These are phyloP conservation scores for Bungarus multicinctus DNA, from an alignment of 2,113 vertebrate species.

Conservation along the genomic window DNA sequence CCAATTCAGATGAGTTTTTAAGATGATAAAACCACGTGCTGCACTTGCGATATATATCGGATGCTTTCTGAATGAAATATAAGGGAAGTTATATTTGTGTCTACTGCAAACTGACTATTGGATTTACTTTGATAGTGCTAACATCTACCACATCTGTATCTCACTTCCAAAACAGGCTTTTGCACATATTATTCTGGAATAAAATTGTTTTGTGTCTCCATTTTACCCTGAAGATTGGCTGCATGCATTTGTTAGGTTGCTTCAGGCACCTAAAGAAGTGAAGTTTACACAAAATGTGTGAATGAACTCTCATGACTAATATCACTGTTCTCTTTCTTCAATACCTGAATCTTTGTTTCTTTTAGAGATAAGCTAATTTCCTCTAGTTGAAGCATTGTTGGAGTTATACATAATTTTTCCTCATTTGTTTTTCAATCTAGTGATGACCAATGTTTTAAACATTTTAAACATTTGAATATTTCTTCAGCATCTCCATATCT, in stretches of 20 bases:
- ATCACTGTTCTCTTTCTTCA: background rate
- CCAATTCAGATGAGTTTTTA: background rate
- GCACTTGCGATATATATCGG: too few species aligned
- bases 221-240: background rate
- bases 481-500: background rate
- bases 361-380: background rate
- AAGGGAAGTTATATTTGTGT: background rate
- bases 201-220: background rate
- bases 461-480: too few species aligned
- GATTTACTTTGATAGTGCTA: background rate
- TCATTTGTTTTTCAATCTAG: background rate
- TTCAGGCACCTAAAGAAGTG: background rate
- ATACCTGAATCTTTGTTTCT: background rate
- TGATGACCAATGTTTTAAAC: background rate
- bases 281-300: background rate
- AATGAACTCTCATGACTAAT: background rate
- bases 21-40: background rate
- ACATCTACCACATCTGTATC: background rate
- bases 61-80: background rate
- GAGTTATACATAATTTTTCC: background rate
- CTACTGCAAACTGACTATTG: background rate
- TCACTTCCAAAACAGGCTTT: background rate
- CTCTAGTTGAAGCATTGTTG: background rate
- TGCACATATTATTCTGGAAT: background rate
- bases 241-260: background rate